These are phyloP conservation scores for Nettapus auritus DNA, from an alignment of 2,113 vertebrate species.

Conservation along the genomic window DNA sequence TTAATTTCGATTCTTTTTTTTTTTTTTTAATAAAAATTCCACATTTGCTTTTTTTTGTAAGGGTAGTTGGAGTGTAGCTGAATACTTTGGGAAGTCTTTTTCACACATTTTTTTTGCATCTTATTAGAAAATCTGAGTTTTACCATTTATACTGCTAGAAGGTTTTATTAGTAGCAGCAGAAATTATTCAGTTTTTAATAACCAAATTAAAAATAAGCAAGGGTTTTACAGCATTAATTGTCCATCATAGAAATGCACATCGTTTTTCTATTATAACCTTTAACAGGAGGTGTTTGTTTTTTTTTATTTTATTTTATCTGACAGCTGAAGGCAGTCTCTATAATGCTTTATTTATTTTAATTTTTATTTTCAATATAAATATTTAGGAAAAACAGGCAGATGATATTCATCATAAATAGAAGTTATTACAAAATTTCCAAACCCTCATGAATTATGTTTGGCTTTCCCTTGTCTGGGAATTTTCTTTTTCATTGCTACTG, in stretches of 20 bases:
- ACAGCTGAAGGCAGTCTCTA: not conserved
- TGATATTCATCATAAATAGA: not conserved
- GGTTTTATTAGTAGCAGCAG: not conserved
- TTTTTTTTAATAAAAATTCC: not conserved
- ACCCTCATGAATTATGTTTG: not conserved
- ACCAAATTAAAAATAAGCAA: not conserved
- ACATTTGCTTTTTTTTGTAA: not conserved
- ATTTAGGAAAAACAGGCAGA: not conserved
- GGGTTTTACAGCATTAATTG: not conserved
- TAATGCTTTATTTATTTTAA: not conserved
- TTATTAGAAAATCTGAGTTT: constrained; percentile 3
- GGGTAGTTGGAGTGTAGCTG: not conserved
- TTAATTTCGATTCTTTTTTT: not conserved
- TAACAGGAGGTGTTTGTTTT: too few species aligned
- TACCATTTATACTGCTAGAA: constrained; percentile 3
- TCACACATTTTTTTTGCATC: not conserved
- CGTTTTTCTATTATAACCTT: not conserved
- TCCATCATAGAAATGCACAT: not conserved
- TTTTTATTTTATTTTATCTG: not conserved
- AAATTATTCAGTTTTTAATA: not conserved
- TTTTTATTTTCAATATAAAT: not conserved
- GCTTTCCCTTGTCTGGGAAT: not conserved
- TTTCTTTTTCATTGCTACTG: not conserved
- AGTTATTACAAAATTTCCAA: not conserved
- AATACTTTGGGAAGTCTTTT: not conserved